Conservation (phyloP, 2,113 vertebrate genomes). For the Mustelus asterias region DNA sequence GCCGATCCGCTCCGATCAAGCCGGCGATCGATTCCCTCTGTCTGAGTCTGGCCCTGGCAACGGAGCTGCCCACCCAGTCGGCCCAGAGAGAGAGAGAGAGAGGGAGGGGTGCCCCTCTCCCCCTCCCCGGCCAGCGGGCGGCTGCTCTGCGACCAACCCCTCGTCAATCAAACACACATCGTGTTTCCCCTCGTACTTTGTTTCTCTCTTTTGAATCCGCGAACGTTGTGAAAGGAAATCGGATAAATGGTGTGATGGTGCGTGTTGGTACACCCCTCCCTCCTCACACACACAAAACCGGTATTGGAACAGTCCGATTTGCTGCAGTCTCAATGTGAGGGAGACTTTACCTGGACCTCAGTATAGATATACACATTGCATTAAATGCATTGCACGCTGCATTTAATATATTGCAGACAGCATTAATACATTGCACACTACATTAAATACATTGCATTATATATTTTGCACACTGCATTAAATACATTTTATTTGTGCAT, state of each 20-base stretch:
- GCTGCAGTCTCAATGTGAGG: conserved; percentile 50
- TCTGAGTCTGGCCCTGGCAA: neutral
- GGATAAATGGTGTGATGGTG: neutral
- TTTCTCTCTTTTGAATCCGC: neutral
- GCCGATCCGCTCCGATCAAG: conserved; percentile 19
- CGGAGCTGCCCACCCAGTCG: conserved; percentile 30
- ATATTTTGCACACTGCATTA: neutral
- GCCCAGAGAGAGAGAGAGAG: neutral
- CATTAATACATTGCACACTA: neutral
- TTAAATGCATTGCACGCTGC: neutral
- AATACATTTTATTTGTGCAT: neutral
- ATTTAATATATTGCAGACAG: neutral
- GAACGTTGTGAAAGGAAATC: neutral
- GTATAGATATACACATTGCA: neutral
- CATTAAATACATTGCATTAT: neutral
- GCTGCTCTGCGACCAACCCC: neutral
- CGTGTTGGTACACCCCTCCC: neutral
- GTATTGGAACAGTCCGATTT: conserved; percentile 61
- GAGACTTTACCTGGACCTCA: conserved; percentile 23
- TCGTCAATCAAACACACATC: neutral
- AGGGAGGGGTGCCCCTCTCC: neutral
- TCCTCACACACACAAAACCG: conserved; percentile 38
- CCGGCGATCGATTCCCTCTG: neutral
- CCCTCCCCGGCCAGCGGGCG: no score
- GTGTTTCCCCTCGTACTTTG: neutral